phyloP scores from a whole-genome alignment of 2,113 vertebrate genomes.

The Atlantisia rogersi region DNA sequence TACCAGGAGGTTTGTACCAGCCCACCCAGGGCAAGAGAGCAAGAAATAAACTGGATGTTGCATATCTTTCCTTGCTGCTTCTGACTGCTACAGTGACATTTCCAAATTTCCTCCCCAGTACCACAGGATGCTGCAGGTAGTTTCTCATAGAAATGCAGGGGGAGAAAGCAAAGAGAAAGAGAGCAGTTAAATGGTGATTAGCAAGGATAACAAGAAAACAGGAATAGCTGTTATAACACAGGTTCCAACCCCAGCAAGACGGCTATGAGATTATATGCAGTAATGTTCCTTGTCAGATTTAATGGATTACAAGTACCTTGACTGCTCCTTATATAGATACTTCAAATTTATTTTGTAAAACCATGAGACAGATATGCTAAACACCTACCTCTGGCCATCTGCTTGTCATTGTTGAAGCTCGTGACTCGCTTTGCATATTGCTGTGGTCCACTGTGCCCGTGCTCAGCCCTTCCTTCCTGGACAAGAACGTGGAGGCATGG shows the following conservation, averaged over 20 bases:
- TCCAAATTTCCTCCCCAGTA: not conserved
- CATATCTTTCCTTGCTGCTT: not conserved
- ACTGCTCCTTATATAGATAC: slow-evolving; percentile 1
- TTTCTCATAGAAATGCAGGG: not conserved
- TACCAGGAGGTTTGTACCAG: not conserved
- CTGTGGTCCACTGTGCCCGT: not conserved
- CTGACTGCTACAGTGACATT: not conserved
- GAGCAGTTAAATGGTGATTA: not conserved
- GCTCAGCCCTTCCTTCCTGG: not conserved
- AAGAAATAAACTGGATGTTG: not conserved
- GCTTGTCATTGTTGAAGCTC: fast-evolving
- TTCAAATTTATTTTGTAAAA: not conserved
- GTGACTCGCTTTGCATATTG: not conserved
- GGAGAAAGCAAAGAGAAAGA: not conserved
- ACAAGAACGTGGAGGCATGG: not conserved
- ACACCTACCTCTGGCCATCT: not conserved
- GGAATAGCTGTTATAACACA: not conserved
- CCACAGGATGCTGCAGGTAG: not conserved
- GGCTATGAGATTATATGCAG: not conserved
- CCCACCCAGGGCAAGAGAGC: not conserved
- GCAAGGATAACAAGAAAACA: not conserved
- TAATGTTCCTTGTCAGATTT: not conserved
- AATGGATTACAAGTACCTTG: not conserved
- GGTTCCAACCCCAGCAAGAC: not conserved
- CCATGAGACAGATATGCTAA: not conserved